These are phyloP conservation scores for Diphyllodes magnificus DNA, from an alignment of 2,113 vertebrate species.

Conservation along the genomic window DNA sequence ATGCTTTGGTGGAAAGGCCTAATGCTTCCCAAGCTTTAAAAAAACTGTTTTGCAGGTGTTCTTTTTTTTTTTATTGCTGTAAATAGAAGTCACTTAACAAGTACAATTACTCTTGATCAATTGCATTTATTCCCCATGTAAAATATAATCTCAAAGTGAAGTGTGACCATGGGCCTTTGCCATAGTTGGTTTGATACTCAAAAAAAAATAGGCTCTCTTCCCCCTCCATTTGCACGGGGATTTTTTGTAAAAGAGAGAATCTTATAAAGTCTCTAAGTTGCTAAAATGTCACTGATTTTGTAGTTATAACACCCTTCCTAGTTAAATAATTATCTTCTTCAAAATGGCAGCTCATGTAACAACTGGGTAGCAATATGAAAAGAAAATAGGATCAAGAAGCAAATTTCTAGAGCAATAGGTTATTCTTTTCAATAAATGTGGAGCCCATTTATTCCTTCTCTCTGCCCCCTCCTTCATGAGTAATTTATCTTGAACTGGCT, in stretches of 20 bases:
- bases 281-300: not conserved
- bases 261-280: not conserved
- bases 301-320: not conserved
- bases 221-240: rapidly evolving
- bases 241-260: not conserved
- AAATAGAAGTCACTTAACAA: not conserved
- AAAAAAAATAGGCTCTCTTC: not conserved
- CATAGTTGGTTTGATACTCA: not conserved
- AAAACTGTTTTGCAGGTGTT: rapidly evolving
- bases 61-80: not conserved
- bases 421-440: not conserved
- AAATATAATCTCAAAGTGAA: not conserved
- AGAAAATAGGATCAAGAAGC: not conserved
- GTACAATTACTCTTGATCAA: not conserved
- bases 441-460: not conserved
- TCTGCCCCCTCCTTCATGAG: rapidly evolving
- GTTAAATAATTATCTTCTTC: not conserved
- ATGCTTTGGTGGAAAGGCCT: not conserved
- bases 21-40: not conserved
- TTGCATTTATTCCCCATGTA: rapidly evolving
- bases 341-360: not conserved
- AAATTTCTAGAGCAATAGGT: not conserved
- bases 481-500: not conserved
- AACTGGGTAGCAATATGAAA: not conserved
- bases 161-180: not conserved